These are phyloP conservation scores for Prosopocoilus inquinatus DNA, from an alignment of 2,888 invertebrate species.

Conservation along the genomic window DNA sequence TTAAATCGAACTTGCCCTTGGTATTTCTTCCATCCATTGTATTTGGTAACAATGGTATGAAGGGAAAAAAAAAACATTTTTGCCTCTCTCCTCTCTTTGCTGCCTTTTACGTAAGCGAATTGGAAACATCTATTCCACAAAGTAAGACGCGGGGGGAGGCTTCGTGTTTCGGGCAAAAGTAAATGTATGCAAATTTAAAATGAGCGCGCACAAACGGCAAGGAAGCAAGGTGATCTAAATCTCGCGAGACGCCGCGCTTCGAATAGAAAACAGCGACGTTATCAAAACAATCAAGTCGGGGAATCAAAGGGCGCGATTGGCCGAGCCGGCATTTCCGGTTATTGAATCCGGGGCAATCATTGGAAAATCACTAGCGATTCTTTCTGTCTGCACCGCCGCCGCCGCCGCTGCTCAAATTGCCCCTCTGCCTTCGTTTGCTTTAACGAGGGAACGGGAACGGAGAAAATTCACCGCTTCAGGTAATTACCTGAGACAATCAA, in stretches of 20 bases:
- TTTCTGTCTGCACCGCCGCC: neutral
- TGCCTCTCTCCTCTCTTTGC: too few species aligned
- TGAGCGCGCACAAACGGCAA: slow-evolving; percentile 31
- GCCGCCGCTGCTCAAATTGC: neutral
- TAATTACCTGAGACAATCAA: too few species aligned
- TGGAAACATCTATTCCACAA: too few species aligned
- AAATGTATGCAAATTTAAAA: slow-evolving; percentile 37
- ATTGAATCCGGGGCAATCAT: slow-evolving; percentile 43
- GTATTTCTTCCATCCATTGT: too few species aligned
- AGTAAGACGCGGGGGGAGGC: too few species aligned
- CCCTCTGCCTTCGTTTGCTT: neutral
- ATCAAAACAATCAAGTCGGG: slow-evolving; percentile 46
- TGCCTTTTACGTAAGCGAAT: too few species aligned
- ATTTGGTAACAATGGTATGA: too few species aligned
- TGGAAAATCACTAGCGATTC: slow-evolving; percentile 37
- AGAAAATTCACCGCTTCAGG: too few species aligned
- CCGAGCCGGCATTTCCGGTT: slow-evolving; percentile 42
- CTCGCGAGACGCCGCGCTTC: slow-evolving; percentile 33
- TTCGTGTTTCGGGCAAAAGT: slow-evolving; percentile 8
- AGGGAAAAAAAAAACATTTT: too few species aligned
- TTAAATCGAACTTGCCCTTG: too few species aligned
- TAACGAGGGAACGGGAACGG: too few species aligned
- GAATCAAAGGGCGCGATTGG: slow-evolving; percentile 46
- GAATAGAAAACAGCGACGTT: slow-evolving; percentile 41
- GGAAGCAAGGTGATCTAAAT: slow-evolving; percentile 31